Conservation (phyloP, 1,140 invertebrate species). For the Trialeurodes vaporariorum region DNA sequence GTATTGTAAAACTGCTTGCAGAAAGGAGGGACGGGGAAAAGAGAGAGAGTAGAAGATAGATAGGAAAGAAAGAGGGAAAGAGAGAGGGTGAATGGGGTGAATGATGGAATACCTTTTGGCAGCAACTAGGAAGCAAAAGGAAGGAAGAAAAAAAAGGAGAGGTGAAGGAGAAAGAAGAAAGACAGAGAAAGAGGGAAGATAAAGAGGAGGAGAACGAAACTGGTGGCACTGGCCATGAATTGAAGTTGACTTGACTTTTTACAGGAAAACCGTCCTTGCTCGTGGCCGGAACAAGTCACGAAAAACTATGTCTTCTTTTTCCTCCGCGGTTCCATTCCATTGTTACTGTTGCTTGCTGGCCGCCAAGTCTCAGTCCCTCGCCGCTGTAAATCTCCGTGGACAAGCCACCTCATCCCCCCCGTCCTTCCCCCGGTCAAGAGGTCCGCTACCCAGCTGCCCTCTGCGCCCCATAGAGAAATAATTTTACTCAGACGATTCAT, state of each 20-base stretch:
- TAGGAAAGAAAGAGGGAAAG: not conserved
- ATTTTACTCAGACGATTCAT: not conserved
- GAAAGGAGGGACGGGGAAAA: not conserved
- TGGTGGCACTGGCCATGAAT: not conserved
- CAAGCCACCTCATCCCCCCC: too few species aligned
- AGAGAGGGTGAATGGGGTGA: not conserved
- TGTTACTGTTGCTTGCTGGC: too few species aligned
- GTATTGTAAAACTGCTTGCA: too few species aligned
- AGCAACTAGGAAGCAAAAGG: not conserved
- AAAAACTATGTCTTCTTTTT: not conserved
- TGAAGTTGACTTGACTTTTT: not conserved
- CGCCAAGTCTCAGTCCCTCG: too few species aligned
- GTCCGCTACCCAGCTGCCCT: not conserved
- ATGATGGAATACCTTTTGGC: too few species aligned
- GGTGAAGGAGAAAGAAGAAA: not conserved
- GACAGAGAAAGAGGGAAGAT: not conserved
- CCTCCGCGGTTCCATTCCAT: too few species aligned
- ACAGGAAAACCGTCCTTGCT: not conserved
- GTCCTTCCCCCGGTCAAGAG: not conserved
- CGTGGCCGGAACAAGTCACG: not conserved
- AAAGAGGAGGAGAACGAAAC: too few species aligned
- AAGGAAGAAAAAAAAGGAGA: not conserved
- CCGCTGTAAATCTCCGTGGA: not conserved
- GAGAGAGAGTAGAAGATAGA: not conserved
- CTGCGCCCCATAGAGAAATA: not conserved